A percentile compares a stretch with the other conserved stretches of the same genome.
Evolutionary conservation across 1,140 invertebrate genomes (phyloP).

Genomic region (Nautilus pompilius): DNA sequence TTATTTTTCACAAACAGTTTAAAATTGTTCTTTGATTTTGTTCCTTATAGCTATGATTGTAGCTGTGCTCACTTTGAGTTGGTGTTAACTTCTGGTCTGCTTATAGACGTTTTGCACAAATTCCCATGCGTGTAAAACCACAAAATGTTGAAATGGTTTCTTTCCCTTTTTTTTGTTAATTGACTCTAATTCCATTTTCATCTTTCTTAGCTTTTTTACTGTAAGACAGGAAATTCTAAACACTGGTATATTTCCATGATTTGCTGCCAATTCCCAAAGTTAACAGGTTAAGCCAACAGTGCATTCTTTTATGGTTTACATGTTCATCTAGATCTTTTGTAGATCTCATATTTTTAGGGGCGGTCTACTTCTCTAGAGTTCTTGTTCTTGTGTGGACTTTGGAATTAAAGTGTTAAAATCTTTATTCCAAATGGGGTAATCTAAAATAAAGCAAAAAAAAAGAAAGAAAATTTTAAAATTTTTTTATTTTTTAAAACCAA

Average conservation of each 20-base stretch:
- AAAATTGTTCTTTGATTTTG: too few relatives aligned
- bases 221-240: background rate
- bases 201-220: background rate
- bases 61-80: constrained; percentile 12
- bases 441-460: background rate
- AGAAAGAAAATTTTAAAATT: background rate
- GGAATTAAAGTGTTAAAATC: constrained; percentile 5
- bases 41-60: too few relatives aligned
- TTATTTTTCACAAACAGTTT: too few relatives aligned
- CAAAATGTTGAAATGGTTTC: background rate
- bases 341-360: background rate
- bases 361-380: background rate
- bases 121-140: background rate
- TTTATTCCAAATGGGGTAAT: background rate
- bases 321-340: background rate
- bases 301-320: background rate
- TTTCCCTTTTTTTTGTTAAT: background rate
- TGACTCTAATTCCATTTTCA: constrained; percentile 4
- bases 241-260: background rate
- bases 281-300: background rate
- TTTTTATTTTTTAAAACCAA: background rate
- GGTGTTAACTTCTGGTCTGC: background rate
- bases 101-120: background rate
- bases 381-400: too few relatives aligned
- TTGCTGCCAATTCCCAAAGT: background rate